Base-by-base conservation (phyloP, 2,113 vertebrate species). In the Benitochromis conjunctus region DNA sequence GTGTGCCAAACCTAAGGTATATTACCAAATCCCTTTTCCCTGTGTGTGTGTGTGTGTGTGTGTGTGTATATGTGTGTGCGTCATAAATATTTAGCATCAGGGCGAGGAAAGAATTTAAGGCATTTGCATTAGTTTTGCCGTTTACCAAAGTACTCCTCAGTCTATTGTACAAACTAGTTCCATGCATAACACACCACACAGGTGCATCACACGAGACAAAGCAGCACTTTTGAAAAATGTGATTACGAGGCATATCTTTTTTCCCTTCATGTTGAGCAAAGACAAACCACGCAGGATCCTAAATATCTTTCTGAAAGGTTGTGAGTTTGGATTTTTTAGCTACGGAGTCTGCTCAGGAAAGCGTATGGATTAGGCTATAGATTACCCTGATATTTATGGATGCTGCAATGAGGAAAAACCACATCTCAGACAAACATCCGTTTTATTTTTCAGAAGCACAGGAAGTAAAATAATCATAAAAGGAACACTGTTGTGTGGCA, bases 1-100 rank as follows among this genome's bases (percentile, higher is more conserved):
- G 26, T 99, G 98, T 93, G 98, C 98, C 87, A 98, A 98, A 94
- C 99, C 99, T 4, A 99, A 98, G 97, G 98, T 99, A 96, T n/a
- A 10, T 64, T 11, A 24, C 10, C 18, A 24, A 11, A 31, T 69
- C 64, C 4, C 19, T 46, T 80, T 29, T 43, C 11, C n/a, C 6
- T 3, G 21, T 85, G 34, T 82, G 7, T 74, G 16, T 51, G 48
- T 34, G 26, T 76, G 3, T 76, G 66, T n/a, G n/a, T n/a, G n/a
- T n/a, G 6, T 3, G 21, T 85, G 34, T 82, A 6, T 74, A 12
- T 51, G 48, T 3, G 21, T 85, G 34, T 82, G 7, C 64, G 16
- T 36, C 6, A 58, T 24, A 51, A 57, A 58, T 57, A 53, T 76
- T 76, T 51, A 51, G 69, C 24, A 11, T 31, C 24, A 31, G 5